phyloP scores from a whole-genome alignment of 2,797 vertebrate genomes.

The Microctenopoma stevenorrisi region DNA sequence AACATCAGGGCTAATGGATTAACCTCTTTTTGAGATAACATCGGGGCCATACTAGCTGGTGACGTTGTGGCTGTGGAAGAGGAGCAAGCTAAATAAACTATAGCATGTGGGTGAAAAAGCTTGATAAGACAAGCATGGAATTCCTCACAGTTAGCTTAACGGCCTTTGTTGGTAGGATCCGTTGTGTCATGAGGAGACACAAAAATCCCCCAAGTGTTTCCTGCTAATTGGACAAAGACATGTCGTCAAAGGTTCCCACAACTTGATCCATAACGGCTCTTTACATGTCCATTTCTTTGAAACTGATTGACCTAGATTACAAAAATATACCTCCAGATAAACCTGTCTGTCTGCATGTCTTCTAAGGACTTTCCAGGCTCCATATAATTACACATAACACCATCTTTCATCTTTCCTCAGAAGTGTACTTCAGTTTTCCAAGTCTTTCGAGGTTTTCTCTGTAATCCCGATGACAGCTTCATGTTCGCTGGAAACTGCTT shows the following conservation, averaged over 20 bases:
- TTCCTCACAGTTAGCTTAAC: background rate
- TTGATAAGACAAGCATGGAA: conserved; percentile 34
- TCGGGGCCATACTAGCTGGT: no score
- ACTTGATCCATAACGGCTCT: background rate
- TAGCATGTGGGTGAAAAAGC: conserved; percentile 1
- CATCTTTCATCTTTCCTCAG: conserved; percentile 27
- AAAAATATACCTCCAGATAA: no score
- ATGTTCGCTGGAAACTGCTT: conserved; percentile 24
- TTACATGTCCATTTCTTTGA: background rate
- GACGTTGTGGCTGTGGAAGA: no score
- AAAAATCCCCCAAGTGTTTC: background rate
- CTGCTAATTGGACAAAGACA: background rate
- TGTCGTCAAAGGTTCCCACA: background rate
- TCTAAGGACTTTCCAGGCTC: background rate
- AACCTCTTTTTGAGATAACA: no score
- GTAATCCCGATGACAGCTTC: background rate
- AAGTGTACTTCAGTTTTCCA: conserved; percentile 12
- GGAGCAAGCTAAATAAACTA: no score
- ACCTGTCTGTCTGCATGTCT: background rate
- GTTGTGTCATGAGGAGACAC: background rate
- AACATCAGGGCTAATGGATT: no score
- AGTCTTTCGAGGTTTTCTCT: background rate
- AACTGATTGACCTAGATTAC: background rate
- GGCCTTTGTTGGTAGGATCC: background rate
- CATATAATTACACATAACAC: background rate